These are phyloP conservation scores for Pteruthius melanotis DNA, from an alignment of 2,113 vertebrate genomes.

Conservation along the genomic window DNA sequence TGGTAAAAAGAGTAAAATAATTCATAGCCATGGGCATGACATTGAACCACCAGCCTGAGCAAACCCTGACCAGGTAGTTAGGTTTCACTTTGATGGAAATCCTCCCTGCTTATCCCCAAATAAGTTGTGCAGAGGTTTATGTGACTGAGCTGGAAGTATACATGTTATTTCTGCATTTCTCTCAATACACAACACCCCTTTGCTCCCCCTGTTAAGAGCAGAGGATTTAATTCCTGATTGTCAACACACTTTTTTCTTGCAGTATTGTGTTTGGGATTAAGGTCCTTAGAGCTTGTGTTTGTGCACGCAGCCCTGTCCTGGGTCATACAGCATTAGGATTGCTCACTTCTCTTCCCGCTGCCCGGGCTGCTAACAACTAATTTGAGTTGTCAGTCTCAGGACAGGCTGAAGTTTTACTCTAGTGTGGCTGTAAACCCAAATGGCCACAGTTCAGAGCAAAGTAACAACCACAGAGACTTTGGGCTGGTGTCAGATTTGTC, in stretches of 20 bases:
- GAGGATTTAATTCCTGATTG: not conserved
- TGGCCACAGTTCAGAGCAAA: not conserved
- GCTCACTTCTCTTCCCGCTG: not conserved
- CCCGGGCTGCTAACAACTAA: not conserved
- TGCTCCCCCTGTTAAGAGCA: not conserved
- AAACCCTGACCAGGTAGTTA: not conserved
- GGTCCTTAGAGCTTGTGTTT: not conserved
- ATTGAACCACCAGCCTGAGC: not conserved
- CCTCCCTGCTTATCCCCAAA: not conserved
- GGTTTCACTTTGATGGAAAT: not conserved
- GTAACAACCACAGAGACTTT: not conserved
- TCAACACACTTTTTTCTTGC: not conserved
- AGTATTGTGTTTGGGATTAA: not conserved
- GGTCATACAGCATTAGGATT: rapidly evolving
- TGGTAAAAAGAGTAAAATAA: not conserved
- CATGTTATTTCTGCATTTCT: not conserved
- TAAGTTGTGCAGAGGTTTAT: not conserved
- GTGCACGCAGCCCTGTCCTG: not conserved
- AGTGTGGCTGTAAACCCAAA: not conserved
- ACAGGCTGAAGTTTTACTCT: not conserved
- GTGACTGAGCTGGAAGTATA: not conserved
- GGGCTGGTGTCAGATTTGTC: not conserved
- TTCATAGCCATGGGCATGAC: not conserved
- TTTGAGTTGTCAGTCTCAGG: slow-evolving; percentile 21
- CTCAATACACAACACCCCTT: not conserved